Conservation (phyloP, 53 echinoderm and acorn worm species). For the Echinometra lucunter region DNA sequence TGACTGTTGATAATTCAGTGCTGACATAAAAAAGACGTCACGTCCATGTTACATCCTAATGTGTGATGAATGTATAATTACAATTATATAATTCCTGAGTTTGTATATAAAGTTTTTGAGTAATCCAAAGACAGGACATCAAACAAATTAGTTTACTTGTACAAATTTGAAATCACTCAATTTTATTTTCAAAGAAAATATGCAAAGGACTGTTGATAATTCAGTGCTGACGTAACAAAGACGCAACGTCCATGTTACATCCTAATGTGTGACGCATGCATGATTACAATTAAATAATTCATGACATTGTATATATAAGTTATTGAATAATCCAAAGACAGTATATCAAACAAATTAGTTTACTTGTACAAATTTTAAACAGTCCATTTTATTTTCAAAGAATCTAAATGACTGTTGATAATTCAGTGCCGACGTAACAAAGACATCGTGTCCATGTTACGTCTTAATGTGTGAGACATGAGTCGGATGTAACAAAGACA, state of each 20-base stretch:
- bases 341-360: too few species aligned
- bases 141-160: too few species aligned
- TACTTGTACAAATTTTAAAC: not conserved
- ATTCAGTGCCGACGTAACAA: too few species aligned
- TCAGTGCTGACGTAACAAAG: too few species aligned
- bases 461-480: not conserved
- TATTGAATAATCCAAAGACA: too few species aligned
- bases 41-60: slow-evolving; percentile 15
- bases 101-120: not conserved
- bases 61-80: not conserved
- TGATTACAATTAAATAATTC: too few species aligned
- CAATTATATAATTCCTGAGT: not conserved
- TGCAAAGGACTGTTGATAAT: too few species aligned
- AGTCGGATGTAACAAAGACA: slow-evolving; percentile 22
- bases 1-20: not conserved
- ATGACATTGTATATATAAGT: too few species aligned
- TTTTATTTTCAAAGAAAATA: too few species aligned
- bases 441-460: slow-evolving; percentile 32
- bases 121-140: not conserved
- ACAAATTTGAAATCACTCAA: too few species aligned
- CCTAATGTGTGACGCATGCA: too few species aligned
- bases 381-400: slow-evolving; percentile 18
- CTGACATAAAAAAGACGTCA: not conserved
- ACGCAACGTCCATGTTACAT: too few species aligned
- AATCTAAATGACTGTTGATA: not conserved